Evolutionary conservation across 2,113 vertebrate genomes (phyloP).

Genomic region (Hypocryptadius cinnamomeus): DNA sequence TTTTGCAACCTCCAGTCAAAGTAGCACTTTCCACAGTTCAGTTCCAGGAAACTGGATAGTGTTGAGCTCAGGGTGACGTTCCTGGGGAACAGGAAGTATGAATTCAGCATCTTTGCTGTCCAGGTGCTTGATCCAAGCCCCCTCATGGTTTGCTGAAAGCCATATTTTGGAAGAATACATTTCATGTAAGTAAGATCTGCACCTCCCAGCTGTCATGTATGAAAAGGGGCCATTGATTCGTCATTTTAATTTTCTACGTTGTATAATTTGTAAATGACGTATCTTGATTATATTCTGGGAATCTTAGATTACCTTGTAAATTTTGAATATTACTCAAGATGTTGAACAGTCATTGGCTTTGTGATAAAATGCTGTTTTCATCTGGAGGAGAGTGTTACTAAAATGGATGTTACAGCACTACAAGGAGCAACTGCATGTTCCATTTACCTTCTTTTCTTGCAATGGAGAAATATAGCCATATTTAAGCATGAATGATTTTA

Average conservation of each 20-base stretch:
- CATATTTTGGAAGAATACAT: not conserved
- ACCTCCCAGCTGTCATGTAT: not conserved
- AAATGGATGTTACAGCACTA: not conserved
- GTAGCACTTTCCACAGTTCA: accelerated
- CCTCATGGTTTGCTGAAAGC: not conserved
- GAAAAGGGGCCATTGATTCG: not conserved
- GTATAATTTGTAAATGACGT: not conserved
- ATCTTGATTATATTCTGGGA: not conserved
- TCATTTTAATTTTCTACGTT: not conserved
- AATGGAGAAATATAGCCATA: not conserved
- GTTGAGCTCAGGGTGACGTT: accelerated
- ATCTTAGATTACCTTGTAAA: not conserved
- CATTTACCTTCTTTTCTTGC: not conserved
- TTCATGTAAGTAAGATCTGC: not conserved
- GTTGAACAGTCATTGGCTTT: not conserved
- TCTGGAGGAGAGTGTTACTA: not conserved
- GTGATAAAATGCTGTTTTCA: not conserved
- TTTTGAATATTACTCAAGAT: not conserved
- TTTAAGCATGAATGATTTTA: not conserved
- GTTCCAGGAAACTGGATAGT: not conserved
- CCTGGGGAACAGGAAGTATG: not conserved
- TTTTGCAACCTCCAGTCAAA: not conserved
- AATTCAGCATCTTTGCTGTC: not conserved
- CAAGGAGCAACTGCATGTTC: not conserved
- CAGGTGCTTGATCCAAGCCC: not conserved